phyloP scores from a whole-genome alignment of 2,888 invertebrate genomes.

The Acanthosepion pharaonis region DNA sequence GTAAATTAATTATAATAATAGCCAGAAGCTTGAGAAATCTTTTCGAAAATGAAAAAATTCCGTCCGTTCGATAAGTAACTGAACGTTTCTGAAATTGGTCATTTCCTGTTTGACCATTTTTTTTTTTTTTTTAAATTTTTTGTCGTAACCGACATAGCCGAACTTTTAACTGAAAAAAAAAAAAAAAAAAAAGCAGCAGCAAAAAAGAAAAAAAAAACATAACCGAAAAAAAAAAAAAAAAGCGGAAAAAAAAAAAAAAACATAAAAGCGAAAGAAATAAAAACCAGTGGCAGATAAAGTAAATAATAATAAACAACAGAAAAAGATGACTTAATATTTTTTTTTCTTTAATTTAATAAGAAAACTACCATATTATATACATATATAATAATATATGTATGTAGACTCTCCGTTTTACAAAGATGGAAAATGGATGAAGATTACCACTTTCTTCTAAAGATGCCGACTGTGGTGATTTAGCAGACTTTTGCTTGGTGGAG shows the following conservation, averaged over 20 bases:
- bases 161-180: too few species aligned
- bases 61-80: too few species aligned
- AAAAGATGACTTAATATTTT: background rate
- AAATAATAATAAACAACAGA: background rate
- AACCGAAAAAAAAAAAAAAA: background rate
- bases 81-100: too few species aligned
- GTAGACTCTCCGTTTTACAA: background rate
- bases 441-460: slow-evolving; percentile 36
- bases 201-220: background rate
- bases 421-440: slow-evolving; percentile 50
- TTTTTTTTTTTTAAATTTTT: too few species aligned
- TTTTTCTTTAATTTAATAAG: background rate
- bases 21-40: too few species aligned
- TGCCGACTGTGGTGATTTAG: slow-evolving; percentile 42
- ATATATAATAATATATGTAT: slow-evolving; percentile 1
- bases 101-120: too few species aligned
- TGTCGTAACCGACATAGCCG: too few species aligned
- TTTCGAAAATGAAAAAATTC: too few species aligned
- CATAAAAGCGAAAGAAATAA: background rate
- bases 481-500: slow-evolving; percentile 42
- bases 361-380: background rate
- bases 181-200: too few species aligned
- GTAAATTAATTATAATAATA: too few species aligned
- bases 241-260: background rate
- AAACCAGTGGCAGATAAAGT: background rate